phyloP scores from a whole-genome alignment of 2,113 vertebrate species.

The Ariopsis seemanni region DNA sequence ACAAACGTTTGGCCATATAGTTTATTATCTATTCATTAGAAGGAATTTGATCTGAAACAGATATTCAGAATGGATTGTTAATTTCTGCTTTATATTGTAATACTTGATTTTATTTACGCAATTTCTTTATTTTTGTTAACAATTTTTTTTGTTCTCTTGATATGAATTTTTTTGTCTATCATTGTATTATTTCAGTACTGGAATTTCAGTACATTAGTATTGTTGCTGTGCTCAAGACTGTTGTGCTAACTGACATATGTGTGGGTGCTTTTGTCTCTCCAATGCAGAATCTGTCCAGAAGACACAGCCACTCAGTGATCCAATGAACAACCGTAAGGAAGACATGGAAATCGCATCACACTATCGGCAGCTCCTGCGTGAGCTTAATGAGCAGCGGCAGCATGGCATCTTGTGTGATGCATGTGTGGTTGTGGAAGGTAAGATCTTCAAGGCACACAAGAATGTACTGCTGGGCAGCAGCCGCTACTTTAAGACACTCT shows the following conservation, averaged over 20 bases:
- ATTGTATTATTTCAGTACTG: background rate
- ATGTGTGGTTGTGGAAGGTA: slow-evolving; percentile 94
- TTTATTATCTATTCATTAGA: background rate
- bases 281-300: slow-evolving; percentile 76
- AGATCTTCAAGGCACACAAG: slow-evolving; percentile 97
- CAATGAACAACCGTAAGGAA: slow-evolving; percentile 96
- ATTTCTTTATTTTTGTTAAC: background rate
- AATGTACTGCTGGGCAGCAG: slow-evolving; percentile 96
- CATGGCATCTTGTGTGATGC: slow-evolving; percentile 96
- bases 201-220: background rate
- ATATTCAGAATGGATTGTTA: background rate
- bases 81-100: background rate
- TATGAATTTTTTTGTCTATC: background rate
- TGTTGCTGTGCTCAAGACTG: background rate
- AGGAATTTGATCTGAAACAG: background rate
- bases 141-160: background rate
- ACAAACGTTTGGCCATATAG: background rate
- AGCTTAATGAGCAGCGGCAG: slow-evolving; percentile 95
- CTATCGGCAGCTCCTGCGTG: slow-evolving; percentile 93
- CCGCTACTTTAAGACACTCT: slow-evolving; percentile 97
- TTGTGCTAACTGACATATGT: slow-evolving; percentile 15
- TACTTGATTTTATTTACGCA: background rate
- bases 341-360: slow-evolving; percentile 99
- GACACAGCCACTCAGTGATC: slow-evolving; percentile 77
- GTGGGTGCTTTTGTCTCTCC: background rate